Evolutionary conservation across 2,888 invertebrate species (phyloP).

Genomic region (Eristalinus aeneus): DNA sequence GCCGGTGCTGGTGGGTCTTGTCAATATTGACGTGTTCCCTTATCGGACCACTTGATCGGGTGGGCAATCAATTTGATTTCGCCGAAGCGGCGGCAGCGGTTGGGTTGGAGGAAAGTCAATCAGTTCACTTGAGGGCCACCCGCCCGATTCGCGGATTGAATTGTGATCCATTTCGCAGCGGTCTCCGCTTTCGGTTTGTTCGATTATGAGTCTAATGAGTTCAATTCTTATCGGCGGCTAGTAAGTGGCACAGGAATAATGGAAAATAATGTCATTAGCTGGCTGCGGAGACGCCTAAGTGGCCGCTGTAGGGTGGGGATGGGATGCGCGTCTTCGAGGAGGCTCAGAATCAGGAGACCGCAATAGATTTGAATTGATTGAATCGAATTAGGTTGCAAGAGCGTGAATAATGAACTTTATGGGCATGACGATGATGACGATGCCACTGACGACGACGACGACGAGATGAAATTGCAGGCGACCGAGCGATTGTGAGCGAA

Average conservation of each 20-base stretch:
- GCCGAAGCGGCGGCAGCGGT: not conserved
- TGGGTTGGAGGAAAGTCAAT: not conserved
- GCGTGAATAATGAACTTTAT: not conserved
- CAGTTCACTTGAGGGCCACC: not conserved
- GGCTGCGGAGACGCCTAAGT: not conserved
- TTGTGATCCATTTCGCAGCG: constrained; percentile 8
- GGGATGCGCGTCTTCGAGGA: not conserved
- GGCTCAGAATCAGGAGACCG: not conserved
- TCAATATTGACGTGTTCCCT: constrained; percentile 34
- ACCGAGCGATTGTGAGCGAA: not conserved
- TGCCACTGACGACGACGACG: not conserved
- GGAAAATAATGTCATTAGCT: constrained; percentile 40
- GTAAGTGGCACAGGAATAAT: constrained; percentile 33
- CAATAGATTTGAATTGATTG: constrained; percentile 26
- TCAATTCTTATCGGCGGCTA: constrained; percentile 36
- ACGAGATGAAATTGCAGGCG: not conserved
- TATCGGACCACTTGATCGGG: constrained; percentile 43
- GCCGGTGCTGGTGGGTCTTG: not conserved
- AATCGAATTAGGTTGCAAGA: constrained; percentile 15
- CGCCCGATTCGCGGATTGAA: not conserved
- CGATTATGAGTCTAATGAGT: constrained; percentile 25
- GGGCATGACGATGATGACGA: not conserved
- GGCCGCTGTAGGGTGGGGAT: not conserved
- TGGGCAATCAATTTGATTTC: constrained; percentile 29
- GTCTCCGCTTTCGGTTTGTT: constrained; percentile 13